A percentile compares a stretch with the other conserved stretches of the same genome.
Conservation (phyloP, 2,113 vertebrate species). For the Mandrillus leucophaeus region DNA sequence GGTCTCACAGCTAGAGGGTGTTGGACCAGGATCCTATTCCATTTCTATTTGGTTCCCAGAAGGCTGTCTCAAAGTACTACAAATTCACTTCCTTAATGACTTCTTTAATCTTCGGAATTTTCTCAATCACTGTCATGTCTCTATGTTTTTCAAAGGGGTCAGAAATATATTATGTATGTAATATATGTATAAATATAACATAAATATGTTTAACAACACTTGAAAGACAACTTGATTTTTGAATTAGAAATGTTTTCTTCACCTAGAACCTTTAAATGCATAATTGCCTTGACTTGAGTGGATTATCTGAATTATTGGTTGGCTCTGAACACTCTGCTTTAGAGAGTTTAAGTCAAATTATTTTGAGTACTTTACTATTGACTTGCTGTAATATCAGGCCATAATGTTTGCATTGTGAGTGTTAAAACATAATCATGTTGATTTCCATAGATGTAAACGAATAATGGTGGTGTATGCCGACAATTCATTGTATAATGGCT, state of each 20-base stretch:
- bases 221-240: constrained; percentile 16
- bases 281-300: neutral
- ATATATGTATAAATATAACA: neutral
- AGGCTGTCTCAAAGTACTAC: neutral
- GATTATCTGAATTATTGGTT: neutral
- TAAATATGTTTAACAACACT: neutral
- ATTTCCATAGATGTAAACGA: neutral
- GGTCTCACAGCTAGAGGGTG: neutral
- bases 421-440: neutral
- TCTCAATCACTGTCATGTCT: neutral
- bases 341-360: constrained; percentile 13
- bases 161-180: neutral
- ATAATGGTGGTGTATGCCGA: neutral
- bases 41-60: neutral
- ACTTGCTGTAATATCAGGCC: neutral
- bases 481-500: neutral
- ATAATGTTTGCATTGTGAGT: neutral
- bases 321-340: neutral
- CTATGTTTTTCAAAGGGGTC: neutral
- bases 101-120: neutral
- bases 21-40: neutral
- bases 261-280: neutral
- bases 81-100: neutral
- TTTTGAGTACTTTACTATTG: neutral
- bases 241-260: neutral